phyloP scores from a whole-genome alignment of 2,113 vertebrate species.

The Gulo gulo region DNA sequence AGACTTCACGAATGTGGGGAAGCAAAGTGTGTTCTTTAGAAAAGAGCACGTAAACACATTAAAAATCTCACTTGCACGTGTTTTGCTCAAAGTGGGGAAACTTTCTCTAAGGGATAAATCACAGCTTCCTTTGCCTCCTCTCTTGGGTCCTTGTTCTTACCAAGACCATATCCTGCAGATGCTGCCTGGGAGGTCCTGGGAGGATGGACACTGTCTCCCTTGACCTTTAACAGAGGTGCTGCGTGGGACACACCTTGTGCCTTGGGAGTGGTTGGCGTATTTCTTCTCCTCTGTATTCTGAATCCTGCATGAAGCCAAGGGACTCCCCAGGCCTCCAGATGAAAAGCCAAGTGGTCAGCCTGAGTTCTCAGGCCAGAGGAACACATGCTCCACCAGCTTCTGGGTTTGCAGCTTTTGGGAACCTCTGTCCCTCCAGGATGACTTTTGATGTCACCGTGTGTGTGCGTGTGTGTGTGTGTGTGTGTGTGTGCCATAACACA shows the following conservation, averaged over 20 bases:
- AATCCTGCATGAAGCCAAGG: fast-evolving
- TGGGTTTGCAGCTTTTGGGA: neutral
- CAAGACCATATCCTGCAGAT: neutral
- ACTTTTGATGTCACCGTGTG: neutral
- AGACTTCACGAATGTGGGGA: neutral
- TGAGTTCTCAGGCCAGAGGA: fast-evolving
- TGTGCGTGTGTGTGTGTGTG: no score
- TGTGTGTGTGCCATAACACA: neutral
- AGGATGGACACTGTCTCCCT: fast-evolving
- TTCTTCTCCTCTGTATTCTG: neutral
- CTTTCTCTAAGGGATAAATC: neutral
- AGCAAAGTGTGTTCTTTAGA: neutral
- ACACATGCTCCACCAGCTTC: neutral
- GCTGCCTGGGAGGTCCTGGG: neutral
- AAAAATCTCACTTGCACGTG: neutral
- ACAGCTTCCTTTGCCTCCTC: neutral
- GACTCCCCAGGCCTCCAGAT: neutral
- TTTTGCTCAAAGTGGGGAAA: neutral
- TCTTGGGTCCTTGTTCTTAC: neutral
- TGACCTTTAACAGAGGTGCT: fast-evolving
- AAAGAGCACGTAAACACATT: neutral
- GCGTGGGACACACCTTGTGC: neutral
- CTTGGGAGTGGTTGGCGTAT: fast-evolving
- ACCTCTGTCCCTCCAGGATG: neutral
- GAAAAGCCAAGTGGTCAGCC: neutral